Evolutionary conservation across 2,113 vertebrate species (phyloP), one percentile per base, ranked within the genome.

Genomic region (Callionymus lyra): DNA sequence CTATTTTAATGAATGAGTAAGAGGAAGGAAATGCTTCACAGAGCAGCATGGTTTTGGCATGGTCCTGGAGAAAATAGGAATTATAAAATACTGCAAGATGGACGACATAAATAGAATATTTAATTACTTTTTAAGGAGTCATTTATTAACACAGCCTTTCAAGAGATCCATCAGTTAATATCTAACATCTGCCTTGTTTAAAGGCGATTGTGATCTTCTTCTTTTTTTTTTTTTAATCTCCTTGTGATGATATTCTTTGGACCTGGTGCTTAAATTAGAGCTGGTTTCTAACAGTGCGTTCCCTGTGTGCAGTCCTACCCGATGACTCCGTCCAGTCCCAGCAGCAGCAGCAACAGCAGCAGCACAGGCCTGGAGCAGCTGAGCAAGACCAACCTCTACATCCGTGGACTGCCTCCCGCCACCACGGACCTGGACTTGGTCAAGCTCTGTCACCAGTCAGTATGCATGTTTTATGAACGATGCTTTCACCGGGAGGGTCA

Each of bases 361-460:
- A 87, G 81, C 70, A 93, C 93, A 74, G 95, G 94, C 81, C 94
- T 91, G 93, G 94, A 99, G 84, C 94, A 97, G 70, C 89, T 99
- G 77, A 99, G 95, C 86, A 99, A 98, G 87, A 99, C 94, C 6
- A 99, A 99, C 75, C 90, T 99, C 65, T 99, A 99, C 68, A 99
- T 99, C 81, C 87, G 95, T 41, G 95, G 93, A 46, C 83, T 99
- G 84, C 90, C 91, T 62, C 95, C 94, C 18, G 90, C 91, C 41
- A 98, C 95, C 67, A 97, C 93, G 32, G 94, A 99, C 82, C 91
- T 97, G 75, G 95, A 99, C 78, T 88, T 99, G 74, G 94, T 98
- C 76, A 98, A 99, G 62, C 87, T 99, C 70, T 99, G 95, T 74
- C 95, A 99, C 80, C 94, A 93, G 95, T 99, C 83, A 96, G 95